Evolutionary conservation across 2,888 invertebrate genomes (phyloP).

Genomic region (Argyresthia albistria): DNA sequence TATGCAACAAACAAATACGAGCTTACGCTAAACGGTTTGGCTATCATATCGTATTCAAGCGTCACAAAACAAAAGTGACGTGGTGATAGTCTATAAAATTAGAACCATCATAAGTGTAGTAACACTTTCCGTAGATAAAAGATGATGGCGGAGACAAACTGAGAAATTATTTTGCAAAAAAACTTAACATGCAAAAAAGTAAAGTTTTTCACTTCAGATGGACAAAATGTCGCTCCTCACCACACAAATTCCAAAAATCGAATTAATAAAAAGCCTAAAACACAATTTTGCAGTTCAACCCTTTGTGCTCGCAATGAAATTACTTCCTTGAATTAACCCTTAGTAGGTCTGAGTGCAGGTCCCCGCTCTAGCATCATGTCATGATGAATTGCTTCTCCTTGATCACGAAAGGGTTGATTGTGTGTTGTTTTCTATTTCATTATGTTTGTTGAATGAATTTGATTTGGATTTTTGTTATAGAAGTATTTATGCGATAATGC

Average conservation of each 20-base stretch:
- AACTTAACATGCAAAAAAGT: too few relatives aligned
- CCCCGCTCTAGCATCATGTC: constrained; percentile 31
- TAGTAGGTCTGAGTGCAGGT: constrained; percentile 22
- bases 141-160: too few relatives aligned
- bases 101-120: too few relatives aligned
- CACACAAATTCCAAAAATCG: constrained; percentile 18
- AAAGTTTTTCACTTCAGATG: too few relatives aligned
- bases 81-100: too few relatives aligned
- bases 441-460: not conserved
- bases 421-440: not conserved
- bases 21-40: too few relatives aligned
- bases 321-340: constrained; percentile 46
- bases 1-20: too few relatives aligned
- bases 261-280: constrained; percentile 60
- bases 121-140: too few relatives aligned
- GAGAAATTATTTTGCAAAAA: too few relatives aligned
- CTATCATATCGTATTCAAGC: too few relatives aligned
- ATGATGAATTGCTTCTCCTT: constrained; percentile 31
- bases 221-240: not conserved
- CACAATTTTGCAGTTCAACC: constrained; percentile 54
- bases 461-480: not conserved
- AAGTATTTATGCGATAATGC: too few relatives aligned
- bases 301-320: constrained; percentile 46
- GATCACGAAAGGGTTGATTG: constrained; percentile 15
- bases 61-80: too few relatives aligned